Evolutionary conservation across 2,888 invertebrate genomes (phyloP).

Genomic region (Drosophila infuscata): DNA sequence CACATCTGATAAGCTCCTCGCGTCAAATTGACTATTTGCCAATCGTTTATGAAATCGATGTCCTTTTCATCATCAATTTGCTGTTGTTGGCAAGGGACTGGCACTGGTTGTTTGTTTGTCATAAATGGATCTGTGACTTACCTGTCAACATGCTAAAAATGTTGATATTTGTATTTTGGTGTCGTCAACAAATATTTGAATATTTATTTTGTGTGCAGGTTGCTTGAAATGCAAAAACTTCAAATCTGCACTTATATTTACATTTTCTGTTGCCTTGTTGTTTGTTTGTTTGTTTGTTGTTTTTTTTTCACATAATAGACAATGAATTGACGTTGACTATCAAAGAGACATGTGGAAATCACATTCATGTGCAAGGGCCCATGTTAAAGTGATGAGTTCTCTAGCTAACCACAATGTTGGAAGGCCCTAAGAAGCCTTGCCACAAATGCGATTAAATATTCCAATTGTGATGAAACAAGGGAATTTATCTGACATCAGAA

Average conservation of each 20-base stretch:
- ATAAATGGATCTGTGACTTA: background rate
- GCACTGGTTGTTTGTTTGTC: background rate
- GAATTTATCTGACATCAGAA: background rate
- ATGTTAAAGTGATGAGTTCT: background rate
- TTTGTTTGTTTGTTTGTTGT: background rate
- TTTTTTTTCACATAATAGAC: background rate
- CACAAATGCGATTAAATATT: background rate
- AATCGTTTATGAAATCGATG: background rate
- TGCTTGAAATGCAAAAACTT: background rate
- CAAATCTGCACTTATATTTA: background rate
- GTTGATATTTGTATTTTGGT: background rate
- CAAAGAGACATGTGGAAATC: background rate
- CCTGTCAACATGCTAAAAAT: background rate
- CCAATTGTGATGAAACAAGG: background rate
- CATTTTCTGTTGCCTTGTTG: background rate
- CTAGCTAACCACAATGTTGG: background rate
- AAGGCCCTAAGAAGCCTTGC: background rate
- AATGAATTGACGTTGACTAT: background rate
- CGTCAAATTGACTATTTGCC: background rate
- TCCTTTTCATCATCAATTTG: background rate
- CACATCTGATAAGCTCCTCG: background rate
- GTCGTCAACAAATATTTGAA: conserved; percentile 1
- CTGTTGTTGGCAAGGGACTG: background rate
- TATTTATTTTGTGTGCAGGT: background rate
- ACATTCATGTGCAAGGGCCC: background rate